Evolutionary conservation across 2,113 vertebrate genomes (phyloP).

Genomic region (Agelaius phoeniceus): DNA sequence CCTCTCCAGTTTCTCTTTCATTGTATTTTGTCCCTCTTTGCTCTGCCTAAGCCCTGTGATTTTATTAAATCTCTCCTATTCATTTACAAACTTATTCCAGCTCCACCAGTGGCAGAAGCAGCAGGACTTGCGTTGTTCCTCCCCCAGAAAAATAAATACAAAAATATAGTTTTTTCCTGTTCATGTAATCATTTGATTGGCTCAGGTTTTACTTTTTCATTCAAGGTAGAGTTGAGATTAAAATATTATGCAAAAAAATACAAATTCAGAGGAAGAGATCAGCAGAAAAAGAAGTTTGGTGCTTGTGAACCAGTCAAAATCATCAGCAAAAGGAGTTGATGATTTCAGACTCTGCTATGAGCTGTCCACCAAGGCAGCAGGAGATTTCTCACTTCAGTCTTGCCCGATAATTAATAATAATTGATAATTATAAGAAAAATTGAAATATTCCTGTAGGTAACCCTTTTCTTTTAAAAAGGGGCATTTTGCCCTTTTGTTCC

Average conservation of each 20-base stretch:
- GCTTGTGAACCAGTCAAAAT: not conserved
- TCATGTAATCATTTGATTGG: not conserved
- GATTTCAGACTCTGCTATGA: not conserved
- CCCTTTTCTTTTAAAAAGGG: not conserved
- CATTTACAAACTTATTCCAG: not conserved
- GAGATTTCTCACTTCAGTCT: not conserved
- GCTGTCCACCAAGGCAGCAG: not conserved
- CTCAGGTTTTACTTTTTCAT: not conserved
- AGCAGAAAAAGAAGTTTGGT: not conserved
- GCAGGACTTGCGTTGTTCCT: rapidly evolving
- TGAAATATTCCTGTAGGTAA: not conserved
- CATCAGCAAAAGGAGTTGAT: not conserved
- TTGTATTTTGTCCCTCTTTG: not conserved
- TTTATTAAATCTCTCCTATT: not conserved
- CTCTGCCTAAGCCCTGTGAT: not conserved
- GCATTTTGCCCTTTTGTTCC: not conserved
- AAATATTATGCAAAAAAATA: not conserved
- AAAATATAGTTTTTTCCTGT: not conserved
- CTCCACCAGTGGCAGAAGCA: not conserved
- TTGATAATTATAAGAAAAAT: not conserved
- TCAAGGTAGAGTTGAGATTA: not conserved
- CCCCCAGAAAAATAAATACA: not conserved
- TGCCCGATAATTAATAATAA: not conserved
- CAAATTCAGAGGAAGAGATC: not conserved
- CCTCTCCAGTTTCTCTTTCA: not conserved